These are phyloP conservation scores for Drosophila ananassae DNA, from an alignment of 1,140 invertebrate genomes.

Conservation along the genomic window DNA sequence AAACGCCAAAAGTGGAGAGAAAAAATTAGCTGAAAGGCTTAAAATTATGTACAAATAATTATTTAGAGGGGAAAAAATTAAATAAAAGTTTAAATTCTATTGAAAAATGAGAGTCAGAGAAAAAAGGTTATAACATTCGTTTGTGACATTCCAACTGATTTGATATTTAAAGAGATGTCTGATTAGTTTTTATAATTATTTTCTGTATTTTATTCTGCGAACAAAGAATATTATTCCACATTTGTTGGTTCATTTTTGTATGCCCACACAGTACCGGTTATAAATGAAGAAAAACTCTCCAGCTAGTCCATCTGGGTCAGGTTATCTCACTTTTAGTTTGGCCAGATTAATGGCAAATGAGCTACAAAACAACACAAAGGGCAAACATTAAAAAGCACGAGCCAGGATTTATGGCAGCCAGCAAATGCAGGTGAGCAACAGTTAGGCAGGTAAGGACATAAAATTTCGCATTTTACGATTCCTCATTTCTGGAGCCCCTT, in stretches of 20 bases:
- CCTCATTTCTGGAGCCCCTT: conserved; percentile 19
- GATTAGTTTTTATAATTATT: neutral
- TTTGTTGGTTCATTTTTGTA: neutral
- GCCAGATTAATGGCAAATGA: conserved; percentile 56
- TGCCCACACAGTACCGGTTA: neutral
- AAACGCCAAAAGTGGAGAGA: neutral
- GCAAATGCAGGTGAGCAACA: conserved; percentile 33
- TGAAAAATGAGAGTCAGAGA: neutral
- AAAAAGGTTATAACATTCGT: neutral
- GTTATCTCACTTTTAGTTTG: conserved; percentile 28
- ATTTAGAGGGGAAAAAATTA: too few relatives aligned
- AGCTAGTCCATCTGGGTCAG: conserved; percentile 30
- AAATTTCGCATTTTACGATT: conserved; percentile 47
- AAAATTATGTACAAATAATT: too few relatives aligned
- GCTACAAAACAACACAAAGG: conserved; percentile 46
- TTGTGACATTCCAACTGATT: neutral
- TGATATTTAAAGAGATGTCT: neutral
- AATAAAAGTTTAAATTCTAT: neutral
- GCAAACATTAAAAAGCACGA: conserved; percentile 42
- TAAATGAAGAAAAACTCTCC: conserved; percentile 15
- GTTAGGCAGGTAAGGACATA: conserved; percentile 41
- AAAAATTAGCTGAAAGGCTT: neutral
- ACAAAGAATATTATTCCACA: too few relatives aligned
- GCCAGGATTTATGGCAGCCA: conserved; percentile 48
- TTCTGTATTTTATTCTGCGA: too few relatives aligned